Percentiles rank a stretch among this genome's conserved stretches.
Conservation (phyloP, 92 coral and sea anemone species). For the Umimayanthus chanpuru region DNA sequence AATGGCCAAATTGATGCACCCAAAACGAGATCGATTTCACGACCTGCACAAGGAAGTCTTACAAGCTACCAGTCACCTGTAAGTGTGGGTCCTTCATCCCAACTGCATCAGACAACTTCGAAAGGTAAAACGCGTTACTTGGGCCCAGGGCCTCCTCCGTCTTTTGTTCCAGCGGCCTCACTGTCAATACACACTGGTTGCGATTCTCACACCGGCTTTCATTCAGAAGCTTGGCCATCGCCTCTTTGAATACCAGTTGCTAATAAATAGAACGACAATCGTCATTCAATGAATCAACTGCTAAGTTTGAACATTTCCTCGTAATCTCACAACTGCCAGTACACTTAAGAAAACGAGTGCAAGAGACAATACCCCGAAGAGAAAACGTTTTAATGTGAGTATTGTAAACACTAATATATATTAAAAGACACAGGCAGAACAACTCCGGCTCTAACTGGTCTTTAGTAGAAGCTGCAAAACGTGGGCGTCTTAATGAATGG, state of each 20-base stretch:
- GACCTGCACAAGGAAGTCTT: background rate
- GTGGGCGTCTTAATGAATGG: too few relatives aligned
- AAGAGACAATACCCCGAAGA: background rate
- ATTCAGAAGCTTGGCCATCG: slow-evolving; percentile 51
- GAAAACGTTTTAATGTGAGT: too few relatives aligned
- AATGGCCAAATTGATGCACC: background rate
- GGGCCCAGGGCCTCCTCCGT: slow-evolving; percentile 68
- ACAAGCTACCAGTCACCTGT: slow-evolving; percentile 52
- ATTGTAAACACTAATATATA: too few relatives aligned
- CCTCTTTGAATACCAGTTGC: slow-evolving; percentile 61
- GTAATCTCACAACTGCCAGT: background rate
- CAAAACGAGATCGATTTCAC: background rate
- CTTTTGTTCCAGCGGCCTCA: slow-evolving; percentile 51
- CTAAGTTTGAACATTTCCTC: background rate
- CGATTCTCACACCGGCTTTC: slow-evolving; percentile 74
- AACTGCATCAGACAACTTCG: slow-evolving; percentile 66
- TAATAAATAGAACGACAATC: background rate
- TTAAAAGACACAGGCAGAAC: background rate
- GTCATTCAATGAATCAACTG: background rate
- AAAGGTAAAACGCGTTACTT: slow-evolving; percentile 75
- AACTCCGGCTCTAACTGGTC: too few relatives aligned
- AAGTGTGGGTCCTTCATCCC: slow-evolving; percentile 76
- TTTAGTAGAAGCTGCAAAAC: too few relatives aligned
- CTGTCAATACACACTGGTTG: slow-evolving; percentile 73
- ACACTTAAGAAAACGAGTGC: background rate